phyloP scores from a whole-genome alignment of 2,113 vertebrate genomes.

The Strigops habroptila region DNA sequence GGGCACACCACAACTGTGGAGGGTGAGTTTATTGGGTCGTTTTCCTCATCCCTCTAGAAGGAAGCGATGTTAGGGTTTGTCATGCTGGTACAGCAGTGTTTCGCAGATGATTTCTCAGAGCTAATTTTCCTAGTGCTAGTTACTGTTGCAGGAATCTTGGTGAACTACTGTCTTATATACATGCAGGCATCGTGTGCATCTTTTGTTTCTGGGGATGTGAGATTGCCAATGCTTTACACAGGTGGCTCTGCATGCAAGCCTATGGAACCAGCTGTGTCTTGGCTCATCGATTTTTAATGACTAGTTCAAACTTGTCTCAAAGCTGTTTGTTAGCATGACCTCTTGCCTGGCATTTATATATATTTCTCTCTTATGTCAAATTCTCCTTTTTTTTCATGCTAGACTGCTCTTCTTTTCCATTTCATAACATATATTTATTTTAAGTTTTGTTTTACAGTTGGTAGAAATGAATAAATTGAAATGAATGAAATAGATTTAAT shows the following conservation, averaged over 20 bases:
- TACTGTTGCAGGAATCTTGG: neutral
- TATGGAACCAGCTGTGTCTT: neutral
- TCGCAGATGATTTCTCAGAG: neutral
- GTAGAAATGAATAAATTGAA: neutral
- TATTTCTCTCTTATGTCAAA: neutral
- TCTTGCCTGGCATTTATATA: neutral
- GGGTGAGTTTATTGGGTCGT: neutral
- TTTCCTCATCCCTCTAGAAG: neutral
- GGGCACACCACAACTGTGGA: fast-evolving
- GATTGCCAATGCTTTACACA: neutral
- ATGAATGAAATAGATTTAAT: neutral
- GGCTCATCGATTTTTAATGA: neutral
- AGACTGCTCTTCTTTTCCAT: neutral
- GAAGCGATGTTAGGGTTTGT: neutral
- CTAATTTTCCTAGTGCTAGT: neutral
- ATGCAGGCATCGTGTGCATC: neutral
- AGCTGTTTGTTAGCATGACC: neutral
- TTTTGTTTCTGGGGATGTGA: neutral
- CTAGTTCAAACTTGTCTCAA: neutral
- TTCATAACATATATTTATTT: neutral
- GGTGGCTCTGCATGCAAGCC: neutral
- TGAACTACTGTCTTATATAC: neutral
- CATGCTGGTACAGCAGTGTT: neutral
- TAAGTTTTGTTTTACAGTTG: neutral
- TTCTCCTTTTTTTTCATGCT: neutral